phyloP scores from a whole-genome alignment of 2,888 invertebrate genomes.

The Lottia scabra region DNA sequence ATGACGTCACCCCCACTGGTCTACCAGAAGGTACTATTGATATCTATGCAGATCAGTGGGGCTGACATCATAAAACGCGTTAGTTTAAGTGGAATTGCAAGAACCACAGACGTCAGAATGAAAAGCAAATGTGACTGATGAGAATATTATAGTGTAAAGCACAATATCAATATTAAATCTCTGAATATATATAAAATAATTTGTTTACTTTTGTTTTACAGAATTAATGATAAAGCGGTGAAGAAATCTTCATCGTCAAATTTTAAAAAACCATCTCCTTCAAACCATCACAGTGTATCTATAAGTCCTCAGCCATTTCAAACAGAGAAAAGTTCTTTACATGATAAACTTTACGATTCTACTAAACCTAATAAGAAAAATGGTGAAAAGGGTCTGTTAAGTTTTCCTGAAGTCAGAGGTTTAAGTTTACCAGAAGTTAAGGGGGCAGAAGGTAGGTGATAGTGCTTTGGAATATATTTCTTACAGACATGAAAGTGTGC shows the following conservation, averaged over 20 bases:
- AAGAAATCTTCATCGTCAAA: slow-evolving; percentile 41
- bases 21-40: no score
- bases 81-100: no score
- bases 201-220: slow-evolving; percentile 22
- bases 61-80: no score
- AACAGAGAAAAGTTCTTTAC: slow-evolving; percentile 56
- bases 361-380: slow-evolving; percentile 33
- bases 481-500: no score
- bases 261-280: slow-evolving; percentile 40
- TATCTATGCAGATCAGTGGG: no score
- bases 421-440: slow-evolving; percentile 55
- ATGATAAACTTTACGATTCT: slow-evolving; percentile 50
- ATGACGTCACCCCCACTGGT: no score
- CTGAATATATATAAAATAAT: no score
- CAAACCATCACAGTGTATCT: slow-evolving; percentile 56
- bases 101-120: no score
- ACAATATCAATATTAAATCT: no score
- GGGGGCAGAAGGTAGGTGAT: slow-evolving; percentile 53
- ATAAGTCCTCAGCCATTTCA: slow-evolving; percentile 58
- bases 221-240: slow-evolving; percentile 52
- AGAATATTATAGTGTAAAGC: no score
- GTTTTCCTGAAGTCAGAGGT: slow-evolving; percentile 34
- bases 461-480: no score
- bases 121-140: no score
- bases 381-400: slow-evolving; percentile 34